phyloP scores from a whole-genome alignment of 2,113 vertebrate genomes.

The Dinomys branickii region DNA sequence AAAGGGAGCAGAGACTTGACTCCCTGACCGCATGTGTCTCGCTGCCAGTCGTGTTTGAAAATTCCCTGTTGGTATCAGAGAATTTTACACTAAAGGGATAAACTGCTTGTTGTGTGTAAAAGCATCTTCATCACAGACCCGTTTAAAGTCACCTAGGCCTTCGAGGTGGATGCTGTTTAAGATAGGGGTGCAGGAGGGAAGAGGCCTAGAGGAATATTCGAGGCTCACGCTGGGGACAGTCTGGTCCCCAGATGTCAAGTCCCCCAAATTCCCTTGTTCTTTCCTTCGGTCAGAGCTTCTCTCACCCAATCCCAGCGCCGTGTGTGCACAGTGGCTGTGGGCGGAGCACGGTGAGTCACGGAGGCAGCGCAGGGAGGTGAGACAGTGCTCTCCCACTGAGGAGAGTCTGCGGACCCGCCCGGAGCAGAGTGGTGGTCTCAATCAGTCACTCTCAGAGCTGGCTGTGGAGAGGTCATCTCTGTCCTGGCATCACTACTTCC shows the following conservation, averaged over 20 bases:
- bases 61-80: conserved; percentile 78
- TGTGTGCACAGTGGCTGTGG: not conserved
- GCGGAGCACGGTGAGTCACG: not conserved
- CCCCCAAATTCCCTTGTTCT: not conserved
- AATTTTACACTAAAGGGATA: conserved; percentile 74
- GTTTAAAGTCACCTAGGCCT: conserved; percentile 39
- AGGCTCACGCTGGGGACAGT: not conserved
- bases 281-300: not conserved
- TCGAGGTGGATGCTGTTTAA: not conserved
- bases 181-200: not conserved
- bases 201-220: not conserved
- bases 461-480: not conserved
- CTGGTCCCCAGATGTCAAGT: not conserved
- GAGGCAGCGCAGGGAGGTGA: not conserved
- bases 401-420: not conserved
- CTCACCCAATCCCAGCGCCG: not conserved
- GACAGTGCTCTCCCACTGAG: not conserved
- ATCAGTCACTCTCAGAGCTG: conserved; percentile 37
- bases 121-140: conserved; percentile 73
- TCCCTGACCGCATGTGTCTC: conserved; percentile 86
- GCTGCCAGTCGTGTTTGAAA: conserved; percentile 84
- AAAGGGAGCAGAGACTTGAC: conserved; percentile 82
- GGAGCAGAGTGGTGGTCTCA: not conserved
- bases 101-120: conserved; percentile 80
- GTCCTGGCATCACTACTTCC: conserved; percentile 29